Percentiles rank a stretch among this genome's conserved stretches.
These are phyloP conservation scores for Lophochroa leadbeateri DNA, from an alignment of 2,113 vertebrate genomes.

Conservation along the genomic window DNA sequence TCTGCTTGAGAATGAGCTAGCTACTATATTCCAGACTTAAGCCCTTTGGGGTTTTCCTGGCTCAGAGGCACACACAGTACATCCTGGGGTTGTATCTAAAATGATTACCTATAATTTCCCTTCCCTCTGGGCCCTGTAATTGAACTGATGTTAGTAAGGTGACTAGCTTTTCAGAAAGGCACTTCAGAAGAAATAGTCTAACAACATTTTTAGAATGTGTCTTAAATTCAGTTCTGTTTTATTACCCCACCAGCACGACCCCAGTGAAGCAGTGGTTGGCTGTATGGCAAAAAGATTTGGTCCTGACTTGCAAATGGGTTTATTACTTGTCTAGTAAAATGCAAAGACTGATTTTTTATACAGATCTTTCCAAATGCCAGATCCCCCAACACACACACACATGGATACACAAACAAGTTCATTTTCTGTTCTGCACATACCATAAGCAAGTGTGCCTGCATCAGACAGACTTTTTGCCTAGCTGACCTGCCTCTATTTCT, in stretches of 20 bases:
- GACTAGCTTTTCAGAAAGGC: not conserved
- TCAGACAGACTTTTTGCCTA: not conserved
- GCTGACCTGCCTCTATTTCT: not conserved
- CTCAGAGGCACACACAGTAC: not conserved
- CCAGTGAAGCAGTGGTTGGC: not conserved
- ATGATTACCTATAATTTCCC: conserved; percentile 7
- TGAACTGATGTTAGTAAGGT: not conserved
- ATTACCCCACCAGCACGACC: not conserved
- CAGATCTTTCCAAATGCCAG: not conserved
- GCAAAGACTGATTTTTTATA: not conserved
- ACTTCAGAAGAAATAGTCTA: not conserved
- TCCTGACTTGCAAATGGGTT: not conserved
- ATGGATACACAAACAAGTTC: not conserved
- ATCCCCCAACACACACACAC: not conserved
- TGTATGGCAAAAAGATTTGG: not conserved
- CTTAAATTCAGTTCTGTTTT: not conserved
- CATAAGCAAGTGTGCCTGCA: not conserved
- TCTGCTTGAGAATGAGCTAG: not conserved
- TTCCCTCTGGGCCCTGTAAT: not conserved
- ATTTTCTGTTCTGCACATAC: not conserved
- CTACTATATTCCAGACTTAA: not conserved
- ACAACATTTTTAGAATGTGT: not conserved
- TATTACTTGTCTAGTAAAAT: not conserved
- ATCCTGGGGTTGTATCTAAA: conserved; percentile 6
- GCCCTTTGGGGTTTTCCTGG: not conserved